A percentile compares a stretch with the other conserved stretches of the same genome.
These are phyloP conservation scores for Chelidonichthys spinosus DNA, from an alignment of 2,797 vertebrate species.

Conservation along the genomic window DNA sequence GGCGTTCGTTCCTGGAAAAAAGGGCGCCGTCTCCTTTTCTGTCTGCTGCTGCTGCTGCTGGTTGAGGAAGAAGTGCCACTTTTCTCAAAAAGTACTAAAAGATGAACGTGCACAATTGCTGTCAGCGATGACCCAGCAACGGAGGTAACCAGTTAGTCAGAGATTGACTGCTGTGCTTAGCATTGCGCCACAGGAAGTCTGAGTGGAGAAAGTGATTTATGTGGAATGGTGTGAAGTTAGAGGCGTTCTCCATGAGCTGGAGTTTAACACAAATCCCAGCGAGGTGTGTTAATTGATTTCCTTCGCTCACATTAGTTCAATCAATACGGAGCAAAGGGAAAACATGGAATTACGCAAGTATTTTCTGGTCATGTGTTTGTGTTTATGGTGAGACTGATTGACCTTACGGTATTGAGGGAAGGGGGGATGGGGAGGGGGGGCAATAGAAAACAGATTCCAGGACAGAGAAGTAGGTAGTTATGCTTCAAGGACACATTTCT, in stretches of 20 bases:
- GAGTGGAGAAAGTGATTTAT: constrained; percentile 16
- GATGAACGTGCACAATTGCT: constrained; percentile 16
- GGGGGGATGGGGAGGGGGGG: neutral
- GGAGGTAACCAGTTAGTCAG: constrained; percentile 17
- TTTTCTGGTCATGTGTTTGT: neutral
- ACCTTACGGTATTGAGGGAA: neutral
- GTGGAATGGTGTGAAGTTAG: neutral
- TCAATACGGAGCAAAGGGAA: neutral
- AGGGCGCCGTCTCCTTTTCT: neutral
- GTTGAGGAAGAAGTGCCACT: neutral
- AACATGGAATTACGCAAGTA: neutral
- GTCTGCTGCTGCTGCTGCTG: neutral
- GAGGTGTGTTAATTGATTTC: neutral
- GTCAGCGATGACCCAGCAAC: constrained; percentile 25
- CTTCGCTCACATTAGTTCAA: neutral
- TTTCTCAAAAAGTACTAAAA: constrained; percentile 19
- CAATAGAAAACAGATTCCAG: constrained; percentile 17
- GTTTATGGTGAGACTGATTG: constrained; percentile 1
- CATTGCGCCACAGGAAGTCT: constrained; percentile 6
- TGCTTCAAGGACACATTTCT: constrained; percentile 24
- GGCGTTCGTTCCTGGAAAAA: neutral
- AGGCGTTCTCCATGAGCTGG: neutral
- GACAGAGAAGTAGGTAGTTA: constrained; percentile 2
- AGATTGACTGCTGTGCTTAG: constrained; percentile 37
- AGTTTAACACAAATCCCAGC: neutral